Conservation (phyloP, 2,113 vertebrate species). For the Pteropus alecto region DNA sequence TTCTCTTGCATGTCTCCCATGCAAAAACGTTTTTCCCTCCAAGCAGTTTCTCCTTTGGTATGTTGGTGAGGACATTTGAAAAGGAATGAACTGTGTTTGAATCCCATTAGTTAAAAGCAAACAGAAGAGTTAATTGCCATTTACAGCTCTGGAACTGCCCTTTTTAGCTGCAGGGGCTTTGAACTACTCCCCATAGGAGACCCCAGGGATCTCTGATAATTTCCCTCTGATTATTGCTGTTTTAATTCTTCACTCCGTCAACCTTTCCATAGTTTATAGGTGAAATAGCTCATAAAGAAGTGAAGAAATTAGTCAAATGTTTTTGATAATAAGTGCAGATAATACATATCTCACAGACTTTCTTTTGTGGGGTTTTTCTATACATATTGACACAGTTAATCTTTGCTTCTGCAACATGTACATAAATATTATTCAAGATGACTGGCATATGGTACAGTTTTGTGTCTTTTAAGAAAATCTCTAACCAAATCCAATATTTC, state of each 20-base stretch:
- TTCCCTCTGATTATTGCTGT: neutral
- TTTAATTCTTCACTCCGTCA: neutral
- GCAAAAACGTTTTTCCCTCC: neutral
- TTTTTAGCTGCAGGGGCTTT: neutral
- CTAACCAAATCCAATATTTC: slow-evolving; percentile 47
- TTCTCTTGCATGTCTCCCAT: neutral
- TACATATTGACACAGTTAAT: slow-evolving; percentile 69
- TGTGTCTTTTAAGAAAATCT: slow-evolving; percentile 65
- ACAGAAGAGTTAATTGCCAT: neutral
- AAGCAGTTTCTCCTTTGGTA: neutral
- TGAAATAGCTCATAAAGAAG: slow-evolving; percentile 27
- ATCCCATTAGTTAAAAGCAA: neutral
- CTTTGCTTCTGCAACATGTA: slow-evolving; percentile 50
- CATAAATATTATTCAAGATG: slow-evolving; percentile 63
- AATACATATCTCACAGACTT: neutral
- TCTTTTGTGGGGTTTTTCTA: slow-evolving; percentile 32
- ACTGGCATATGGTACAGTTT: slow-evolving; percentile 58
- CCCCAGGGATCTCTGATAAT: neutral
- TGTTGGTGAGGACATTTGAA: neutral
- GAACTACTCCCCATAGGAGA: neutral
- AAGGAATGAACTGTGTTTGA: neutral
- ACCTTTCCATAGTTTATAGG: neutral
- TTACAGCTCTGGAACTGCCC: neutral
- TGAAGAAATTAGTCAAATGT: slow-evolving; percentile 19
- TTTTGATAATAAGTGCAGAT: slow-evolving; percentile 21